phyloP scores from a whole-genome alignment of 2,888 invertebrate genomes.

The Oscheius sp. region DNA sequence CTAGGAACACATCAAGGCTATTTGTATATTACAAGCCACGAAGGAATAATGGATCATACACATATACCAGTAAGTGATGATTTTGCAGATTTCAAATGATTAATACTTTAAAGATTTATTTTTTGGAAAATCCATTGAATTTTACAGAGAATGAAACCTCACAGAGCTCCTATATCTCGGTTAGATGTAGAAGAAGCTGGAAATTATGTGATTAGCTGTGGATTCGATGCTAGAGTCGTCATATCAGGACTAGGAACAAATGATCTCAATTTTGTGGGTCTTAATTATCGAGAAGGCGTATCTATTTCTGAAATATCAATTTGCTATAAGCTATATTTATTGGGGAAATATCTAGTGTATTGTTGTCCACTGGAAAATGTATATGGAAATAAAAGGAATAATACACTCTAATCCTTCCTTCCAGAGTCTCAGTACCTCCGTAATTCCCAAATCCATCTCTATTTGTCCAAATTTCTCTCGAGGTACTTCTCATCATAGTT shows the following conservation, averaged over 20 bases:
- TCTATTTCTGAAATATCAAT: neutral
- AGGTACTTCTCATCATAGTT: conserved; percentile 44
- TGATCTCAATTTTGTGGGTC: conserved; percentile 37
- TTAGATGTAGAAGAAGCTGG: conserved; percentile 92
- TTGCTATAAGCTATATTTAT: no score
- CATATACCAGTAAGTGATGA: conserved; percentile 42
- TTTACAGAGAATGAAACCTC: conserved; percentile 55
- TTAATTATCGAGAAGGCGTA: no score
- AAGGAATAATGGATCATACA: conserved; percentile 59
- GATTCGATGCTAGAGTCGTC: conserved; percentile 76
- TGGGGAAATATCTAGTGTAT: no score
- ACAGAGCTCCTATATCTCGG: conserved; percentile 82
- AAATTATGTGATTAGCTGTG: conserved; percentile 83
- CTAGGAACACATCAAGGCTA: conserved; percentile 62
- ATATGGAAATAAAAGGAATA: no score
- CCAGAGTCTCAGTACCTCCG: conserved; percentile 49
- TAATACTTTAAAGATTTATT: no score
- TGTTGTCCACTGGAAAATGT: no score
- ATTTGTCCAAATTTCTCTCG: conserved; percentile 61
- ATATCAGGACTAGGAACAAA: conserved; percentile 80
- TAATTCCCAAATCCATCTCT: conserved; percentile 57
- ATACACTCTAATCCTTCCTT: no score
- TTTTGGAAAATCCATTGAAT: no score
- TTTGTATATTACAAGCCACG: conserved; percentile 65
- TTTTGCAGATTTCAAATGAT: no score